phyloP scores from a whole-genome alignment of 2,113 vertebrate genomes.

The Talpa occidentalis region DNA sequence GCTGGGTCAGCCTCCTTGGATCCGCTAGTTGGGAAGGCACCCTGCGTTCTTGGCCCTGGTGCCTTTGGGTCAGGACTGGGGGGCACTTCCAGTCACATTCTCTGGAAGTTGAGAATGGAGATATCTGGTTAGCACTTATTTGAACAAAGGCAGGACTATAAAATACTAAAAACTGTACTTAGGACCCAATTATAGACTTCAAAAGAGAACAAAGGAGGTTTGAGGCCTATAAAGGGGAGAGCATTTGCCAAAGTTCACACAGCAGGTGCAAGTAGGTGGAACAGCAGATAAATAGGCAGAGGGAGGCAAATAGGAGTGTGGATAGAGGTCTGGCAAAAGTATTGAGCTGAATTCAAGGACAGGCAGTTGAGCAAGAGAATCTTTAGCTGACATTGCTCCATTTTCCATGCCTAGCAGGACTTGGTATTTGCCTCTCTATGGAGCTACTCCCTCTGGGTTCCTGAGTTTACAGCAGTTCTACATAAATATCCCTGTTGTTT shows the following conservation, averaged over 20 bases:
- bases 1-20: accelerated
- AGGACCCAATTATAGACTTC: slow-evolving; percentile 52
- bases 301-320: neutral
- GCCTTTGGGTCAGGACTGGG: neutral
- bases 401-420: slow-evolving; percentile 36
- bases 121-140: slow-evolving; percentile 9
- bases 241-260: slow-evolving; percentile 58
- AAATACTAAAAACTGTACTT: slow-evolving; percentile 52
- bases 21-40: neutral
- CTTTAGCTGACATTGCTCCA: slow-evolving; percentile 27
- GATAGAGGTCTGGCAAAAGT: neutral
- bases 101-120: slow-evolving; percentile 36
- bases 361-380: neutral
- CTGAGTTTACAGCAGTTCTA: slow-evolving; percentile 66
- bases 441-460: slow-evolving; percentile 55
- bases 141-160: slow-evolving; percentile 29
- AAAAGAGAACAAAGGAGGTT: slow-evolving; percentile 43
- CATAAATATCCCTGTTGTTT: slow-evolving; percentile 61
- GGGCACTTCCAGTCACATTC: neutral
- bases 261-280: neutral
- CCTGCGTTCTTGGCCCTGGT: neutral
- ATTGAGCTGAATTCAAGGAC: slow-evolving; percentile 15
- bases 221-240: slow-evolving; percentile 20
- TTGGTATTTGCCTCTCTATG: slow-evolving; percentile 58
- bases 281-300: neutral